phyloP scores from a whole-genome alignment of 2,113 vertebrate genomes.

The Brevimyrus niger region DNA sequence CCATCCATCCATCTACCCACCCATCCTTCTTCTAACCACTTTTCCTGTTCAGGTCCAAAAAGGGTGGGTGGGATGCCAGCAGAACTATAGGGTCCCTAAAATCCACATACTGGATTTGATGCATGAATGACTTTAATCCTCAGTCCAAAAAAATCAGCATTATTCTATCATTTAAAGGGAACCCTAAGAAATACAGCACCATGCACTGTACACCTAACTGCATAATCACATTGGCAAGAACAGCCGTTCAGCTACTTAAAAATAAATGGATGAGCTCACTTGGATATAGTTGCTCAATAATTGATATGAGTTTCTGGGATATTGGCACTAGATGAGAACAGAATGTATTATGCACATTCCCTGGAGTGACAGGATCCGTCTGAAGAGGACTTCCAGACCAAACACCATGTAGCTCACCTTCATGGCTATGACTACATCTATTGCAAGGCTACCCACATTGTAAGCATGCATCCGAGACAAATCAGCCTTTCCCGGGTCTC shows the following conservation, averaged over 20 bases:
- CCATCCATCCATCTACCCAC: not conserved
- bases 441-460: not conserved
- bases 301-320: not conserved
- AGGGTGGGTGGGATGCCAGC: not conserved
- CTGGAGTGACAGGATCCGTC: not conserved
- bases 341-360: not conserved
- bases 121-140: not conserved
- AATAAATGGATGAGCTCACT: slow-evolving; percentile 10
- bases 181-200: not conserved
- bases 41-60: not conserved
- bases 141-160: not conserved
- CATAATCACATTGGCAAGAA: not conserved
- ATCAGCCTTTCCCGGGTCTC: not conserved
- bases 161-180: not conserved
- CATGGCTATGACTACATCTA: not conserved
- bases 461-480: not conserved
- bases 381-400: not conserved
- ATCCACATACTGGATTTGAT: not conserved
- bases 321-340: not conserved
- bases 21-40: not conserved
- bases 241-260: slow-evolving; percentile 4
- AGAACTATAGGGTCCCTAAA: not conserved
- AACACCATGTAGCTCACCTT: not conserved
- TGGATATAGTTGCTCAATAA: slow-evolving; percentile 4
- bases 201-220: not conserved